Evolutionary conservation across 1,140 invertebrate genomes (phyloP).

Genomic region (Conus betulinus): DNA sequence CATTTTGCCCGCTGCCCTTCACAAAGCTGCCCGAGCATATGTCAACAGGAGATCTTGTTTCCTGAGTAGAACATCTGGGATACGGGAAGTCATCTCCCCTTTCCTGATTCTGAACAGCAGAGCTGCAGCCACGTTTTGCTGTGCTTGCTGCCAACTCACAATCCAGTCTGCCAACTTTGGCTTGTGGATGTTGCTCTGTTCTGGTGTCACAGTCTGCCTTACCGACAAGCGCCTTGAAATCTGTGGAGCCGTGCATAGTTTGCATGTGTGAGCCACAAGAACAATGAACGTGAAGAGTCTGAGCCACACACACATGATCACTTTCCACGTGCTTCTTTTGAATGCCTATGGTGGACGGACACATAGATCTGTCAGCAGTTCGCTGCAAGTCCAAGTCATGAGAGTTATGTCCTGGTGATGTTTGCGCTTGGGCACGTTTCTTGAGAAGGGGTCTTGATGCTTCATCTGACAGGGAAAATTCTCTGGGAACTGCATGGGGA

Average conservation of each 20-base stretch:
- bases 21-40: no score
- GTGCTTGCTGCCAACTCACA: background rate
- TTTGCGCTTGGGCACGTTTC: background rate
- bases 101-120: background rate
- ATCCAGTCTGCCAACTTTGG: background rate
- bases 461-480: background rate
- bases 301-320: background rate
- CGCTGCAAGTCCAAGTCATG: background rate
- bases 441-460: background rate
- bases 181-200: background rate
- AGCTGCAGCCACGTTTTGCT: background rate
- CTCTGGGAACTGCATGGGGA: slow-evolving; percentile 78
- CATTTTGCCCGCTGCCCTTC: no score
- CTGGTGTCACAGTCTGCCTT: background rate
- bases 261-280: background rate
- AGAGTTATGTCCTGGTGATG: background rate
- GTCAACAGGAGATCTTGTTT: background rate
- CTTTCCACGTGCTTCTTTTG: background rate
- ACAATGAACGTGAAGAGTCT: background rate
- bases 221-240: no score
- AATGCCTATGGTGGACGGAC: background rate
- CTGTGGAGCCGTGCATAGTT: background rate
- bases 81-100: background rate
- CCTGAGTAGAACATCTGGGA: background rate
- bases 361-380: background rate